A percentile compares a stretch with the other conserved stretches of the same genome.
These are phyloP conservation scores for Cheirogaleus major DNA, from an alignment of 2,797 vertebrate species.

Conservation along the genomic window DNA sequence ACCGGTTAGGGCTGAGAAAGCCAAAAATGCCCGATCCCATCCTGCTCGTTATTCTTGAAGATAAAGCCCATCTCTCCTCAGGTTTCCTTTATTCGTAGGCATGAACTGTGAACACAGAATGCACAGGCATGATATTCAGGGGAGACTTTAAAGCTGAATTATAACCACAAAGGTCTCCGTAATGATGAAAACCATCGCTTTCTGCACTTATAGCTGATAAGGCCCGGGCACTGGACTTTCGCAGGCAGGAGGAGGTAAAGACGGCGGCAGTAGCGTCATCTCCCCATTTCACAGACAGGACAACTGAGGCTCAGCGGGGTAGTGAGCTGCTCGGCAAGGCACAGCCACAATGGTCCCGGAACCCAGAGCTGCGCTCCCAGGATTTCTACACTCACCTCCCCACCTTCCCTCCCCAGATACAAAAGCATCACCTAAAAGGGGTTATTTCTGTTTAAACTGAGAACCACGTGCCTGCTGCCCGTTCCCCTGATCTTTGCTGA, in stretches of 20 bases:
- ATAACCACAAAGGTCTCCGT: background rate
- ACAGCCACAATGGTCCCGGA: background rate
- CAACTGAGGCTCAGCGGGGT: background rate
- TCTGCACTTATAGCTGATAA: background rate
- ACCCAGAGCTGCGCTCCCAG: background rate
- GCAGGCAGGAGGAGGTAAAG: background rate
- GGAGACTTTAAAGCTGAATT: background rate
- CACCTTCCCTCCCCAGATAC: background rate
- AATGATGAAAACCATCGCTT: background rate
- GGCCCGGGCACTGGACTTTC: too few species aligned
- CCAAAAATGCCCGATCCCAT: background rate
- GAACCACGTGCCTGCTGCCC: fast-evolving
- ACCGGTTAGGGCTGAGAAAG: constrained; percentile 39
- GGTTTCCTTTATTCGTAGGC: background rate
- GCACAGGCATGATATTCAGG: background rate
- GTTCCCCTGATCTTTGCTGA: background rate
- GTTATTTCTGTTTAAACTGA: background rate
- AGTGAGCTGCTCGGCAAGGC: too few species aligned
- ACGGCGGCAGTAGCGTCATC: fast-evolving
- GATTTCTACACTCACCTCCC: fast-evolving
- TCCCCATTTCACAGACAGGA: background rate
- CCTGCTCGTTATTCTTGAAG: background rate
- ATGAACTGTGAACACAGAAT: fast-evolving
- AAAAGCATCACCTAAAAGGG: background rate
- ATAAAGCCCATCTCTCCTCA: fast-evolving